Conservation (phyloP, 2,888 invertebrate species). For the Xestia c-nigrum region DNA sequence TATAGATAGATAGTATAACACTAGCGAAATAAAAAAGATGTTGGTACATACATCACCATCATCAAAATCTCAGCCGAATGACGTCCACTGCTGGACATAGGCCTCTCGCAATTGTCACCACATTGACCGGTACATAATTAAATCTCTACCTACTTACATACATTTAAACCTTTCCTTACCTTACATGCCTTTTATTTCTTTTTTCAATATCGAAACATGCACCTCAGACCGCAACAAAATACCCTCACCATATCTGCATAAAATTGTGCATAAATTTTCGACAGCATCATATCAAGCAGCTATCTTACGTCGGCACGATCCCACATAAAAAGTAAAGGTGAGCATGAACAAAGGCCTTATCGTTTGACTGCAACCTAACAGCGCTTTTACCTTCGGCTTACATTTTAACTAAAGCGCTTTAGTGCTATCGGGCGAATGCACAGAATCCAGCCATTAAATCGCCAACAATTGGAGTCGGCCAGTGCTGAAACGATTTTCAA, state of each 20-base stretch:
- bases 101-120: no score
- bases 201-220: slow-evolving; percentile 34
- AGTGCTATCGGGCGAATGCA: slow-evolving; percentile 66
- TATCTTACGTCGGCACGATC: slow-evolving; percentile 60
- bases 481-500: slow-evolving; percentile 77
- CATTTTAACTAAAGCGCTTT: slow-evolving; percentile 70
- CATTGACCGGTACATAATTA: no score
- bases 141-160: no score
- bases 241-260: slow-evolving; percentile 37
- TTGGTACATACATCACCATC: no score
- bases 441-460: slow-evolving; percentile 74
- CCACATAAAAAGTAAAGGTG: slow-evolving; percentile 60
- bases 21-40: background rate
- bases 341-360: slow-evolving; percentile 67
- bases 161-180: background rate
- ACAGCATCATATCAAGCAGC: slow-evolving; percentile 60
- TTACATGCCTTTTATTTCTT: slow-evolving; percentile 5
- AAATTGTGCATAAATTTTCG: slow-evolving; percentile 61
- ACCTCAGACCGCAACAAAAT: slow-evolving; percentile 34
- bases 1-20: no score
- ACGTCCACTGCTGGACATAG: no score
- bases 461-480: slow-evolving; percentile 72
- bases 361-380: slow-evolving; percentile 69
- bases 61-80: no score
- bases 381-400: slow-evolving; percentile 69